phyloP scores from a whole-genome alignment of 2,888 invertebrate species.

The Cephonodes hylas region DNA sequence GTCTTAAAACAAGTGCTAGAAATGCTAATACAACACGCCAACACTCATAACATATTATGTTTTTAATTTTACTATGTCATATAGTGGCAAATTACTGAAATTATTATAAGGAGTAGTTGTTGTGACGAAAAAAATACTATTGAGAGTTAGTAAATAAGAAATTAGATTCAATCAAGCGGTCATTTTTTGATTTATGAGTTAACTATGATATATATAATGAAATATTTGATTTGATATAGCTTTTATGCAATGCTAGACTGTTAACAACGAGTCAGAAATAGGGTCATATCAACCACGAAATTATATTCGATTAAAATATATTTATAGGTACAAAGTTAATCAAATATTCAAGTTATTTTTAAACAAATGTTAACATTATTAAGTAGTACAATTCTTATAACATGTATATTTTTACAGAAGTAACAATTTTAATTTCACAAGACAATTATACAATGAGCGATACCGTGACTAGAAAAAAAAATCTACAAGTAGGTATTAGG shows the following conservation, averaged over 20 bases:
- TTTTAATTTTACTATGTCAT: slow-evolving; percentile 31
- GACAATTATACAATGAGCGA: no score
- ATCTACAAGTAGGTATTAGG: no score
- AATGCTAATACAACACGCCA: not conserved
- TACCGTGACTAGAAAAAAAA: no score
- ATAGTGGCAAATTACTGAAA: slow-evolving; percentile 31
- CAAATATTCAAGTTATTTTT: no score
- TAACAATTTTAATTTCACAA: no score
- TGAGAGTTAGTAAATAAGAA: not conserved
- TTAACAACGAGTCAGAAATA: not conserved
- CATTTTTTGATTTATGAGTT: not conserved
- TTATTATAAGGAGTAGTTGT: slow-evolving; percentile 32
- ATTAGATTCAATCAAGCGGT: not conserved
- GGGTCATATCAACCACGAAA: no score
- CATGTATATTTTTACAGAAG: no score
- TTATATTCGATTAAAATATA: no score
- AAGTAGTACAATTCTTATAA: no score
- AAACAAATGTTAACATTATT: no score
- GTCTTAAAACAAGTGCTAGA: not conserved
- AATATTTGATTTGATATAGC: not conserved
- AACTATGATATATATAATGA: not conserved
- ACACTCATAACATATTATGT: slow-evolving; percentile 16
- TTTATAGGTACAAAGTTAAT: no score
- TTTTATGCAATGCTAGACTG: not conserved
- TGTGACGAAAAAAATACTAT: not conserved